These are phyloP conservation scores for Mayetiola destructor DNA, from an alignment of 2,888 invertebrate genomes.

Conservation along the genomic window DNA sequence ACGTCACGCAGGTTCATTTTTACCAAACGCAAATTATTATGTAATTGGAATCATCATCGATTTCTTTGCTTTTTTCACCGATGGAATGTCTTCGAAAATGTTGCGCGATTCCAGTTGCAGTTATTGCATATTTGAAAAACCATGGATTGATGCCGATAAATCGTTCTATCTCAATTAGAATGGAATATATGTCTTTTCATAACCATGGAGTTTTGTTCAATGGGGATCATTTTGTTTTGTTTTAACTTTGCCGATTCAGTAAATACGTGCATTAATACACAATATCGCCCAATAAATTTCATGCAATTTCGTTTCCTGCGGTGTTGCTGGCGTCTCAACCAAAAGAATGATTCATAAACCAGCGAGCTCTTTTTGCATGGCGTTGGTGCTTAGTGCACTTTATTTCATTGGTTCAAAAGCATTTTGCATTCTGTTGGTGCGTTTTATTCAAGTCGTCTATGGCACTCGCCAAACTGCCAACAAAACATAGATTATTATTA, in stretches of 20 bases:
- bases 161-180: too few relatives aligned
- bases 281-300: constrained; percentile 6
- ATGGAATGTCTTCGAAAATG: too few relatives aligned
- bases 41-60: too few relatives aligned
- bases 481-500: neutral
- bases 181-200: too few relatives aligned
- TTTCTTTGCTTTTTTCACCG: too few relatives aligned
- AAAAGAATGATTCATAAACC: constrained; percentile 7
- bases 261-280: constrained; percentile 3
- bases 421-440: neutral
- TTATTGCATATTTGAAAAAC: too few relatives aligned
- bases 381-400: neutral
- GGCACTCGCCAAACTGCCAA: neutral
- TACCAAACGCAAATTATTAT: too few relatives aligned
- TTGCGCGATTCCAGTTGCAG: too few relatives aligned
- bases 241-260: constrained; percentile 6
- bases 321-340: constrained; percentile 13
- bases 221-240: neutral
- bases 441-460: neutral
- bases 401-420: neutral
- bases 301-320: constrained; percentile 12
- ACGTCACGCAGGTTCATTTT: too few relatives aligned
- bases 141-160: too few relatives aligned
- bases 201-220: too few relatives aligned
- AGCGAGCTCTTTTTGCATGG: neutral